A percentile compares a stretch with the other conserved stretches of the same genome.
phyloP scores from a whole-genome alignment of 1,140 invertebrate genomes.

The Chrysoperla carnea region DNA sequence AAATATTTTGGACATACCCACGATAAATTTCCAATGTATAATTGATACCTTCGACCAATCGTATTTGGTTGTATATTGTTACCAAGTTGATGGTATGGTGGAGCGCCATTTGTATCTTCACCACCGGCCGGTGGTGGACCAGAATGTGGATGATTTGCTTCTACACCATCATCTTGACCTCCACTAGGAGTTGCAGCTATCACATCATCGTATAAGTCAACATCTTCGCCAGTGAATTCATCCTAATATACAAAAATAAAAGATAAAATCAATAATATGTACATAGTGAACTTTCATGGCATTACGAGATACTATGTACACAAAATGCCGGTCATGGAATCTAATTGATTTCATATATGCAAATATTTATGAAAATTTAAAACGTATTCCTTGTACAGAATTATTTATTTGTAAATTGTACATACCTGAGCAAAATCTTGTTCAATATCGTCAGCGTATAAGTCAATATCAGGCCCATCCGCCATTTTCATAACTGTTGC shows the following conservation, averaged over 20 bases:
- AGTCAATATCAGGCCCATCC: constrained; percentile 88
- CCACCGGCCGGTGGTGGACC: constrained; percentile 20
- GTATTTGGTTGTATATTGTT: constrained; percentile 51
- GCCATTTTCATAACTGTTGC: constrained; percentile 51
- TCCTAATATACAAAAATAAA: constrained; percentile 34
- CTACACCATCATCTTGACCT: constrained; percentile 26
- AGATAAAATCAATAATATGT: too few relatives aligned
- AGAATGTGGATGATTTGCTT: constrained; percentile 20
- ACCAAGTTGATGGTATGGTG: constrained; percentile 39
- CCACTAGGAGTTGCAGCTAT: constrained; percentile 56
- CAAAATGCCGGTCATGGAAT: too few relatives aligned
- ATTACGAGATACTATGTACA: too few relatives aligned
- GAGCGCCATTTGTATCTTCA: constrained; percentile 50
- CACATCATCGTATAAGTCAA: constrained; percentile 94
- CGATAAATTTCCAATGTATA: constrained; percentile 91
- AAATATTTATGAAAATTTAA: background rate
- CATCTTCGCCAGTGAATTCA: constrained; percentile 67
- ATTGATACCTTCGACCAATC: constrained; percentile 62
- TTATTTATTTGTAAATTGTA: constrained; percentile 8
- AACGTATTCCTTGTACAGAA: background rate
- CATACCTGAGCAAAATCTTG: constrained; percentile 80
- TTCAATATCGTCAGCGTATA: constrained; percentile 91
- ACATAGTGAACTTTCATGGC: too few relatives aligned
- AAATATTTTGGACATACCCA: constrained; percentile 37
- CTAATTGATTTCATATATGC: background rate